Evolutionary conservation across 2,888 invertebrate species (phyloP), one percentile per base, ranked within the genome.

Genomic region (Dendrolimus pini): DNA sequence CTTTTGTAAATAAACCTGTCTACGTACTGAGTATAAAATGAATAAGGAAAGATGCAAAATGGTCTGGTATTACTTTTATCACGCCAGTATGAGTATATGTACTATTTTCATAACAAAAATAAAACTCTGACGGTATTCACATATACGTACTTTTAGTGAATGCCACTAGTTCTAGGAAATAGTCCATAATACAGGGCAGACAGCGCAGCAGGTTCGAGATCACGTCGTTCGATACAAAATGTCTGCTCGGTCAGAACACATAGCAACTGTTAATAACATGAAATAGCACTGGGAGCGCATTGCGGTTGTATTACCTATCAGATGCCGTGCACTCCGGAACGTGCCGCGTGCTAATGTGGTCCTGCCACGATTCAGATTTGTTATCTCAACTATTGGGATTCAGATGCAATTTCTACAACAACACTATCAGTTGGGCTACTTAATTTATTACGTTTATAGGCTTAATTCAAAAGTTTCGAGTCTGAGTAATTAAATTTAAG

Each of bases 301-400:
- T 80, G 77, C 75, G 65, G 74, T 71, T 63, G 69, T 69, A 72
- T 70, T 72, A 75, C 72, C 78, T 83, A 87, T 86, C 87, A 80
- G 85, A 85, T 85, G 74, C 79, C 75, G 83, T 75, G 83, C 77
- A 65, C 47, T 70, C 74, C 74, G 78, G 82, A 85, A 80, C 85
- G 83, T 84, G 86, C 82, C 70, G 75, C 77, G 78, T 77, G 83
- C 83, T 85, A 86, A 88, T 85, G 85, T 82, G 82, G 76, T 72
- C 75, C 70, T 76, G 68, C 85, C 86, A 88, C 87, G 87, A 87
- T 83, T 85, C 73, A 72, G 85, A 85, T 87, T 83, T 78, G 77
- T 81, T 87, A 87, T 87, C 85, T 47, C 47, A 47, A 12, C 47
- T 12, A 47, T 12, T 12, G 47, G 12, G 47, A 12, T 12, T 47